Conservation (phyloP, 2,113 vertebrate genomes). For the Phainopepla nitens region DNA sequence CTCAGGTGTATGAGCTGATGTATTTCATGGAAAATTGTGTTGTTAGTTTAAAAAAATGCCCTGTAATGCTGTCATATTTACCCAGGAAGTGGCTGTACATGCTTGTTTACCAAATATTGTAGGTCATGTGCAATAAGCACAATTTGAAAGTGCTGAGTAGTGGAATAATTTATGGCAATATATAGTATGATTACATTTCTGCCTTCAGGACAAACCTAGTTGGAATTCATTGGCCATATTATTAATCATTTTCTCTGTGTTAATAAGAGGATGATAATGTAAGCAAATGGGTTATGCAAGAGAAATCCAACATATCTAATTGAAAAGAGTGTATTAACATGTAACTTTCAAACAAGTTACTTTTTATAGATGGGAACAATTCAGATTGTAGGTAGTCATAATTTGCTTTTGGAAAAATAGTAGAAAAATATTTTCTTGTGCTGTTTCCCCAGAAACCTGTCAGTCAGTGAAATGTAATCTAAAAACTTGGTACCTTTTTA, state of each 20-base stretch:
- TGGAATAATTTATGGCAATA: constrained; percentile 48
- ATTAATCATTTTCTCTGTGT: constrained; percentile 44
- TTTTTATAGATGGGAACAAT: background rate
- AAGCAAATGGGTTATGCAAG: constrained; percentile 18
- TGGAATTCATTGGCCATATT: constrained; percentile 36
- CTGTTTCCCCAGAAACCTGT: background rate
- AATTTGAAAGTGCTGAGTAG: constrained; percentile 41
- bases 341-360: background rate
- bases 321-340: background rate
- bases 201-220: constrained; percentile 34
- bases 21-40: background rate
- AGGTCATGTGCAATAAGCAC: constrained; percentile 23
- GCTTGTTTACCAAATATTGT: constrained; percentile 15
- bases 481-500: background rate
- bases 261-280: constrained; percentile 36
- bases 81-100: background rate
- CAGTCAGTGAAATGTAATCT: background rate
- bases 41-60: background rate
- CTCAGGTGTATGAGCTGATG: background rate
- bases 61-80: background rate
- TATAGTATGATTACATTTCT: constrained; percentile 52
- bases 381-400: background rate
- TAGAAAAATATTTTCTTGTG: background rate
- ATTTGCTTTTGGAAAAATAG: background rate
- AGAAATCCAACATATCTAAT: background rate